Conservation (phyloP, 2,113 vertebrate genomes). For the Seriola rivoliana region DNA sequence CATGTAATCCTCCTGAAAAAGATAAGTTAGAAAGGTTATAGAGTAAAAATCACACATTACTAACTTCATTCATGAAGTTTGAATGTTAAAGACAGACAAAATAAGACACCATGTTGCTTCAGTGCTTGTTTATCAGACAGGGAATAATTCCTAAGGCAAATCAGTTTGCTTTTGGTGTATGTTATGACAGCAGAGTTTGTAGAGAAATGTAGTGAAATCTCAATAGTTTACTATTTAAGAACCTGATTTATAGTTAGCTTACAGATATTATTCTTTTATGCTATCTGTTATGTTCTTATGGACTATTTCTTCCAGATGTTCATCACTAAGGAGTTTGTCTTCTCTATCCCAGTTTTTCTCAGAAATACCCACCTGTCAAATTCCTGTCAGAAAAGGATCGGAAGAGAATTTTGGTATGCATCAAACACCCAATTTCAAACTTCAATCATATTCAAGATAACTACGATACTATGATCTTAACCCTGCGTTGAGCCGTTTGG, state of each 20-base stretch:
- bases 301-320: neutral
- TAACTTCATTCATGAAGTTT: neutral
- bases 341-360: slow-evolving; percentile 88
- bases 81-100: neutral
- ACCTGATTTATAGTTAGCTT: neutral
- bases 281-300: neutral
- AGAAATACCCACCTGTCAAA: slow-evolving; percentile 98
- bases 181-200: neutral
- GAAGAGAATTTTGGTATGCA: slow-evolving; percentile 97
- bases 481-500: neutral
- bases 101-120: neutral
- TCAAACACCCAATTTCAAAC: neutral
- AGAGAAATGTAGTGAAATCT: neutral
- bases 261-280: neutral
- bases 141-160: neutral
- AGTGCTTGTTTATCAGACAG: neutral
- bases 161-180: neutral
- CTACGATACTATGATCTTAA: neutral
- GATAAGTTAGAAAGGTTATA: neutral
- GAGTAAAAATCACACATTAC: neutral
- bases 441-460: neutral
- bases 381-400: slow-evolving; percentile 98
- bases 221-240: neutral
- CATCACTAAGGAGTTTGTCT: slow-evolving; percentile 10
- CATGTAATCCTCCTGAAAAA: neutral